Percentiles rank a stretch among this genome's conserved stretches.
These are phyloP conservation scores for Hypotaenidia philippensis DNA, from an alignment of 2,797 vertebrate genomes.

Conservation along the genomic window DNA sequence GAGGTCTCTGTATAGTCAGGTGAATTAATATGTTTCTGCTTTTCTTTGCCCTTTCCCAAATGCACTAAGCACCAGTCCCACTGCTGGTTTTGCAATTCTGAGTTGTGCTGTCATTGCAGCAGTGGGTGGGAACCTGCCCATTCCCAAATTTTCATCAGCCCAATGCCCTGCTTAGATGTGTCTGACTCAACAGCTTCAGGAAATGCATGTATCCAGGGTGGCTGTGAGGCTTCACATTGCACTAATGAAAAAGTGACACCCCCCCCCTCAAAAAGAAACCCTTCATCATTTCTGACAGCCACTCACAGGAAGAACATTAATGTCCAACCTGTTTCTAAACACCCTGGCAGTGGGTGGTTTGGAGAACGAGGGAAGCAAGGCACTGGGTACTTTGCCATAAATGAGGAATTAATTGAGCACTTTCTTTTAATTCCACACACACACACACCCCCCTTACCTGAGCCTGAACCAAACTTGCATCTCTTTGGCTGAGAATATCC, in stretches of 20 bases:
- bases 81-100: not conserved
- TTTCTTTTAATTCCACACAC: constrained; percentile 38
- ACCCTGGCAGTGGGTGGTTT: not conserved
- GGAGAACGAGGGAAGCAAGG: not conserved
- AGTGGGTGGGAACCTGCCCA: rapidly evolving
- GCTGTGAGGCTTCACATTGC: not conserved
- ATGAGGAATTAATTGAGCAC: constrained; percentile 67
- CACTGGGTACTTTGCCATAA: not conserved
- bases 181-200: not conserved
- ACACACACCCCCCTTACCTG: too few species aligned
- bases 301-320: not conserved
- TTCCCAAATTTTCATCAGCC: not conserved
- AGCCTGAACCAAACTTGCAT: not conserved
- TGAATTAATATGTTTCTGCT: not conserved
- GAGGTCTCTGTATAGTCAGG: not conserved
- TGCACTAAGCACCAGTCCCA: not conserved
- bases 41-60: not conserved
- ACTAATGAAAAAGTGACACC: not conserved
- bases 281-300: not conserved
- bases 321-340: constrained; percentile 52
- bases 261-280: not conserved
- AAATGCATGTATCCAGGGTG: rapidly evolving
- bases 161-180: rapidly evolving
- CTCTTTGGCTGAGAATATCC: not conserved
- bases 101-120: rapidly evolving